Percentiles rank a stretch among this genome's conserved stretches.
Conservation (phyloP, 2,888 invertebrate genomes). For the Parnassius apollo region DNA sequence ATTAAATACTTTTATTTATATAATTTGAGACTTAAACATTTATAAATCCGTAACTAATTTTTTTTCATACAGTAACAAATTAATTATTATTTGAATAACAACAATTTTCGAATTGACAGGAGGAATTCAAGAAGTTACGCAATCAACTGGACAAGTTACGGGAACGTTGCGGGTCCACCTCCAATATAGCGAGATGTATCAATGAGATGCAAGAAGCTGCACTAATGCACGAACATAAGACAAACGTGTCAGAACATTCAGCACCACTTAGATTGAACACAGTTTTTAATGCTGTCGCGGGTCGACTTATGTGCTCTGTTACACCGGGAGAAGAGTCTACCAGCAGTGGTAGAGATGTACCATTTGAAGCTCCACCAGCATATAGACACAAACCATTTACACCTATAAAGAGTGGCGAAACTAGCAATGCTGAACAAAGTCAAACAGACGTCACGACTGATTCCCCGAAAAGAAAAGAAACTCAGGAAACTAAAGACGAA, state of each 20-base stretch:
- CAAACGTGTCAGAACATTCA: slow-evolving; percentile 71
- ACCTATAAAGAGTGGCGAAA: slow-evolving; percentile 65
- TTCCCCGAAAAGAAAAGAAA: slow-evolving; percentile 60
- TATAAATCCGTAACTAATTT: too few relatives aligned
- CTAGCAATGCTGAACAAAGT: slow-evolving; percentile 65
- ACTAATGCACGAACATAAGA: slow-evolving; percentile 77
- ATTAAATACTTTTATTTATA: too few relatives aligned
- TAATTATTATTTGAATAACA: too few relatives aligned
- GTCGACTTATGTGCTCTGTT: slow-evolving; percentile 75
- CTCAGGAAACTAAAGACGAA: slow-evolving; percentile 58
- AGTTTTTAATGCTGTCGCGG: slow-evolving; percentile 77
- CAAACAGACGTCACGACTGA: slow-evolving; percentile 71
- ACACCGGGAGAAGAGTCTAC: slow-evolving; percentile 76
- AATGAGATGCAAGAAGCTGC: slow-evolving; percentile 92
- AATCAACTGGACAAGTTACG: slow-evolving; percentile 90
- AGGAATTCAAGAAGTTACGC: slow-evolving; percentile 90
- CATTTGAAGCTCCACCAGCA: slow-evolving; percentile 71
- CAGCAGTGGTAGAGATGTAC: slow-evolving; percentile 72
- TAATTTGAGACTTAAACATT: too few relatives aligned
- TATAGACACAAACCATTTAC: slow-evolving; percentile 70
- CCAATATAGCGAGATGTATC: slow-evolving; percentile 87
- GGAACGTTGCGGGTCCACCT: slow-evolving; percentile 88
- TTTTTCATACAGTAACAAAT: too few relatives aligned
- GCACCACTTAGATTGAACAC: slow-evolving; percentile 76
- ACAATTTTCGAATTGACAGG: slow-evolving; percentile 66